Conservation (phyloP, 2,888 invertebrate species). For the Glaucopsyche alexis region DNA sequence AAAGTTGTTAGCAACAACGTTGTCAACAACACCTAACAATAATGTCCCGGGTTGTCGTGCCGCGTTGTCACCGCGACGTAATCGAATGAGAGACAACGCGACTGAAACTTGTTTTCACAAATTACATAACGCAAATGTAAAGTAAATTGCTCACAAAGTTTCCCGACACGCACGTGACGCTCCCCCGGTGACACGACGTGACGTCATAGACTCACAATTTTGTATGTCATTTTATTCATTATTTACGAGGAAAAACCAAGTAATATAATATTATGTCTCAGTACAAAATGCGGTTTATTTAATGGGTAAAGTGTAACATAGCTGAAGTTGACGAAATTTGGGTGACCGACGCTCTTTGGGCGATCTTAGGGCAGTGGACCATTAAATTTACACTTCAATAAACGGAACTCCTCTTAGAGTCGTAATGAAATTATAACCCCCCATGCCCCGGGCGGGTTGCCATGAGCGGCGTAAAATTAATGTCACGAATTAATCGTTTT, state of each 20-base stretch:
- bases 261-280: not conserved
- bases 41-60: not conserved
- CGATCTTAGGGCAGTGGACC: not conserved
- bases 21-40: not conserved
- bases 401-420: not conserved
- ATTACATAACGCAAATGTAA: slow-evolving; percentile 20
- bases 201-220: not conserved
- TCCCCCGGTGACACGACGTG: not conserved
- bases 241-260: not conserved
- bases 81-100: slow-evolving; percentile 18
- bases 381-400: slow-evolving; percentile 15
- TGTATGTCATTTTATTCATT: not conserved
- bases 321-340: not conserved
- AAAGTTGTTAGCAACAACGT: not conserved
- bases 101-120: slow-evolving; percentile 26
- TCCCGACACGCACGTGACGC: not conserved
- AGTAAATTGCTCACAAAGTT: slow-evolving; percentile 18
- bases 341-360: not conserved
- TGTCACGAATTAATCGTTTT: slow-evolving; percentile 1
- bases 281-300: not conserved
- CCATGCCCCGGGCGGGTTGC: not conserved
- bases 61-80: not conserved
- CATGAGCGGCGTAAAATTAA: not conserved
- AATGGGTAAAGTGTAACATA: not conserved
- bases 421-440: slow-evolving; percentile 10